Evolutionary conservation across 30 jellyfish, hydroid and myxozoan genomes (phyloP).

Genomic region (Aurelia sp.): DNA sequence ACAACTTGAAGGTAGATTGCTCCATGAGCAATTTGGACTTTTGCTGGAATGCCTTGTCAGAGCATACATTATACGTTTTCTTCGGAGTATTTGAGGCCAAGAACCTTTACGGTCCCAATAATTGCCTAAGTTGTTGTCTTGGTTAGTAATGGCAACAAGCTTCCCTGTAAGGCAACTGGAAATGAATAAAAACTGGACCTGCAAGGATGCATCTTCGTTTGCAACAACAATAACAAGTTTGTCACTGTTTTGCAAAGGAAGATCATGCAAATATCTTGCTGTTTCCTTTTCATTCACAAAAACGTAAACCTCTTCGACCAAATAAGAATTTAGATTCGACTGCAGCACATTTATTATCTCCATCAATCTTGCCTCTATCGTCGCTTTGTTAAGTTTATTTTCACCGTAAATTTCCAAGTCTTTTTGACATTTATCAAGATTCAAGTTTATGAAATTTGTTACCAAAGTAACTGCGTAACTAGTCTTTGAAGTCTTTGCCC

Average conservation of each 20-base stretch:
- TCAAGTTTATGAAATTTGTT: not conserved
- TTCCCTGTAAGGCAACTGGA: slow-evolving; percentile 10
- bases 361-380: slow-evolving; percentile 31
- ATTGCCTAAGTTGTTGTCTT: slow-evolving; percentile 39
- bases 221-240: slow-evolving; percentile 39
- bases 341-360: slow-evolving; percentile 39
- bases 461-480: not conserved
- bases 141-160: slow-evolving; percentile 35
- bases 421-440: not conserved
- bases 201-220: slow-evolving; percentile 1
- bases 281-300: slow-evolving; percentile 14
- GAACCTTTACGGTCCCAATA: slow-evolving; percentile 46
- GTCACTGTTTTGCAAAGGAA: slow-evolving; percentile 30
- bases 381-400: not conserved
- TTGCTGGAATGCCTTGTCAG: slow-evolving; percentile 54
- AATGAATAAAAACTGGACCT: slow-evolving; percentile 13
- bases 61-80: slow-evolving; percentile 41
- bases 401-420: not conserved
- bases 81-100: not conserved
- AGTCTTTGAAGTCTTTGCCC: no score
- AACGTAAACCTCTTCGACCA: slow-evolving; percentile 30
- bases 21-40: slow-evolving; percentile 7
- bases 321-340: slow-evolving; percentile 12
- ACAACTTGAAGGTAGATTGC: slow-evolving; percentile 13
- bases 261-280: slow-evolving; percentile 12